Base-by-base conservation (phyloP, 2,113 vertebrate genomes). In the Scomber colias region DNA sequence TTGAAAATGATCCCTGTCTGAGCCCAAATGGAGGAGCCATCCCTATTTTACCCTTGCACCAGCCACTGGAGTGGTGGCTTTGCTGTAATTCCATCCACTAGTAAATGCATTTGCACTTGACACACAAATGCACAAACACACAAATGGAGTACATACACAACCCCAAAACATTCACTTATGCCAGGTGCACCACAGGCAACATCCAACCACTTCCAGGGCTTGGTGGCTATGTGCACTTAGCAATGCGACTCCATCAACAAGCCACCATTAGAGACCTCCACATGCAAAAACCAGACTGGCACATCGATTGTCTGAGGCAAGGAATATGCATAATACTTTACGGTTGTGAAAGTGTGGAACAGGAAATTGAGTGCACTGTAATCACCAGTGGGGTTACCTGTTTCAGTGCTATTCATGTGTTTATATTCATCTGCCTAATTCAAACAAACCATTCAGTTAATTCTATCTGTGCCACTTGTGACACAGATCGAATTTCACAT, bases 171-270 rank as follows among this genome's bases (percentile, higher is more conserved):
- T 75, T 83, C 66, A 77, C 65, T 76, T 66, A 81, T 62, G 71
- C 44, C 68, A 81, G 67, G 83, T 27, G 14, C 69, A 75, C 69
- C 69, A 67, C 19, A 53, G 45, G 60, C 64, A 77, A 78, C 65
- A 74, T 46, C 50, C 49, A 68, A 56, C 73, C 69, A 77, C 59
- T 82, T 83, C 71, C 67, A 84, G 56, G 81, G 76, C 70, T 69
- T 16, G 68, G 78, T 81, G 79, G 87, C 77, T 66, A 65, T 61
- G 59, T 89, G 88, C 91, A 92, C 91, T 93, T 91, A 93, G 86
- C 68, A 55, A 81, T 79, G 50, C n/a, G 19, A 60, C 72, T 79
- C 79, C 69, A 90, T 93, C 92, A 87, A 92, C 86, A 77, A 74
- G 81, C 68, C 68, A 69, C 89, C 87, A 93, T 93, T 91, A 90